phyloP scores from a whole-genome alignment of 2,113 vertebrate genomes.

The Accipiter cooperii region DNA sequence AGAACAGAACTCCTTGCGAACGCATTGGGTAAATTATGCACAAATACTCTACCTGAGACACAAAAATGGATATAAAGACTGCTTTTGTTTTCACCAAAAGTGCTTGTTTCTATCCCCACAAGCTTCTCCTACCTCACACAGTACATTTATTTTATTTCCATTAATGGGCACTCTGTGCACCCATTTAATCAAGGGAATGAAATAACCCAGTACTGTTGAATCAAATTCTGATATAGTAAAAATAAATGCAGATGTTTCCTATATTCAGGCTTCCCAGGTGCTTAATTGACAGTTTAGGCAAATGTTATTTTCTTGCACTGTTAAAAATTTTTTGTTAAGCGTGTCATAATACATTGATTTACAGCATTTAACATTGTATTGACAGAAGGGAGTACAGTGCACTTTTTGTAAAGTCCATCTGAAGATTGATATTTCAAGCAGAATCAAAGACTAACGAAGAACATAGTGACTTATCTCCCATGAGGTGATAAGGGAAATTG shows the following conservation, averaged over 20 bases:
- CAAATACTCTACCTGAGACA: not conserved
- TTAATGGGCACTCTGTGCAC: not conserved
- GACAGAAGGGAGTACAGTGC: not conserved
- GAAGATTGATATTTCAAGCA: conserved; percentile 38
- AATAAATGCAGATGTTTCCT: conserved; percentile 2
- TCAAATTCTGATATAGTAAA: not conserved
- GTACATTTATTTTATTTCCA: not conserved
- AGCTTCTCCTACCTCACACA: not conserved
- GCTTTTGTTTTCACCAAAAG: not conserved
- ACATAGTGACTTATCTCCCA: not conserved
- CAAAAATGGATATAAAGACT: not conserved
- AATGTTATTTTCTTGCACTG: not conserved
- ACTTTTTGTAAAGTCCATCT: not conserved
- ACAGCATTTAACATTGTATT: not conserved
- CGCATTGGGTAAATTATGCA: not conserved
- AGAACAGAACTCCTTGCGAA: not conserved
- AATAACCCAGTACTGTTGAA: not conserved
- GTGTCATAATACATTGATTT: not conserved
- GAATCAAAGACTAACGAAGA: not conserved
- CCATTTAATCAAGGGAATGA: not conserved
- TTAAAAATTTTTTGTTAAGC: not conserved
- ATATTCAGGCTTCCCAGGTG: not conserved
- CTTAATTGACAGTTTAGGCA: not conserved
- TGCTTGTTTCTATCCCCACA: not conserved
- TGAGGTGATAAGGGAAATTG: conserved; percentile 38